Evolutionary conservation across 2,113 vertebrate genomes (phyloP).

Genomic region (Syngnathoides biaculeatus): DNA sequence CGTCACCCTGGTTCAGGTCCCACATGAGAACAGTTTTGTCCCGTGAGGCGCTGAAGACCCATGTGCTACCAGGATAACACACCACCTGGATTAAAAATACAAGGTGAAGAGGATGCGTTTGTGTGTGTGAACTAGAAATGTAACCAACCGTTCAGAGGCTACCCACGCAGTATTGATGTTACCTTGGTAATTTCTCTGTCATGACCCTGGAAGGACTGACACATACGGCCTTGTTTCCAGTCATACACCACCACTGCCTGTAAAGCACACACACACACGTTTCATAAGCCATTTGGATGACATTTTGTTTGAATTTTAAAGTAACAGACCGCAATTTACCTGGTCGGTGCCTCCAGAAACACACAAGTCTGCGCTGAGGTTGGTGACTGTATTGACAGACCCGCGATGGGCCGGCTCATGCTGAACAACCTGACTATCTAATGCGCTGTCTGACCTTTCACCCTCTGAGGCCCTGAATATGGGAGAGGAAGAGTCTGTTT

Average conservation of each 20-base stretch:
- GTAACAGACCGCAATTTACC: constrained; percentile 58
- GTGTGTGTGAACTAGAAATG: background rate
- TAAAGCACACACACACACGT: constrained; percentile 4
- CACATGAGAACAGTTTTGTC: constrained; percentile 89
- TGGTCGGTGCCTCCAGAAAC: constrained; percentile 89
- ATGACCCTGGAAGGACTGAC: constrained; percentile 82
- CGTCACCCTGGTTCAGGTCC: constrained; percentile 74
- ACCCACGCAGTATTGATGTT: constrained; percentile 33
- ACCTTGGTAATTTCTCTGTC: constrained; percentile 93
- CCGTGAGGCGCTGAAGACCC: constrained; percentile 90
- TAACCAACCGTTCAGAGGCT: background rate
- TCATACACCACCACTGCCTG: constrained; percentile 87
- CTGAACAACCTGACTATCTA: constrained; percentile 53
- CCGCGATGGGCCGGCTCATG: constrained; percentile 77
- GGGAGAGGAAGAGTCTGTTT: background rate
- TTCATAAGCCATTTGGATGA: background rate
- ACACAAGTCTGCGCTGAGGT: constrained; percentile 81
- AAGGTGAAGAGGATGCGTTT: constrained; percentile 1
- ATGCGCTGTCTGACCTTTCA: constrained; percentile 52
- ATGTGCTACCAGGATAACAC: constrained; percentile 75
- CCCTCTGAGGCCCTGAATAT: constrained; percentile 67
- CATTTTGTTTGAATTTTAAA: background rate
- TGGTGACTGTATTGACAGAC: constrained; percentile 78
- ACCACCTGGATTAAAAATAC: constrained; percentile 69
- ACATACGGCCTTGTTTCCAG: constrained; percentile 82